Conservation (phyloP, 2,113 vertebrate genomes). For the Ophiodon elongatus region DNA sequence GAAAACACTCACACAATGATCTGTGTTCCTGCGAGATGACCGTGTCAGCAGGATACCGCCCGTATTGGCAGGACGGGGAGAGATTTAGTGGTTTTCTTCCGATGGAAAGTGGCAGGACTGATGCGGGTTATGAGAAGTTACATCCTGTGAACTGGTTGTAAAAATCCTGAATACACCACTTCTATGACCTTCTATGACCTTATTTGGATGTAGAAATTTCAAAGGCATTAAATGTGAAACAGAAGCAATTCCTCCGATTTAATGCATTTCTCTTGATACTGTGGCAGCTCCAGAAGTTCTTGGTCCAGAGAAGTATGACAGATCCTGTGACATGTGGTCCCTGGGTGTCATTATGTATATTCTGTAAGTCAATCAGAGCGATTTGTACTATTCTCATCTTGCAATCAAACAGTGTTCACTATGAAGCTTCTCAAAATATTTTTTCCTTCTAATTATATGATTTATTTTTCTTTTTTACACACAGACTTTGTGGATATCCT, state of each 20-base stretch:
- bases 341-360: constrained; percentile 68
- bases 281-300: constrained; percentile 68
- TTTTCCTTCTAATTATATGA: not conserved
- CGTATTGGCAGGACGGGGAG: no score
- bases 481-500: constrained; percentile 91
- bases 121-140: not conserved
- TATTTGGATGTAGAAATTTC: not conserved
- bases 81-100: not conserved
- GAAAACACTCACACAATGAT: not conserved
- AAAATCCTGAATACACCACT: not conserved
- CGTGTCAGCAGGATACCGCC: no score
- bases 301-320: constrained; percentile 38
- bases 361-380: constrained; percentile 89
- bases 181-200: constrained; percentile 4
- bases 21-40: no score
- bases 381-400: constrained; percentile 15
- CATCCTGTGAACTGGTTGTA: not conserved
- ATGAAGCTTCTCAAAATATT: not conserved
- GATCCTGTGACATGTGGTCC: constrained; percentile 40
- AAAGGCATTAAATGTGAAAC: not conserved
- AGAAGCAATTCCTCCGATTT: not conserved
- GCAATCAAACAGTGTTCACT: not conserved
- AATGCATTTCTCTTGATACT: constrained; percentile 70
- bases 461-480: not conserved
- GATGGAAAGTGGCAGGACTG: not conserved